Percentiles rank a stretch among this genome's conserved stretches.
Evolutionary conservation across 2,113 vertebrate species (phyloP).

Genomic region (Sylvietta virens): DNA sequence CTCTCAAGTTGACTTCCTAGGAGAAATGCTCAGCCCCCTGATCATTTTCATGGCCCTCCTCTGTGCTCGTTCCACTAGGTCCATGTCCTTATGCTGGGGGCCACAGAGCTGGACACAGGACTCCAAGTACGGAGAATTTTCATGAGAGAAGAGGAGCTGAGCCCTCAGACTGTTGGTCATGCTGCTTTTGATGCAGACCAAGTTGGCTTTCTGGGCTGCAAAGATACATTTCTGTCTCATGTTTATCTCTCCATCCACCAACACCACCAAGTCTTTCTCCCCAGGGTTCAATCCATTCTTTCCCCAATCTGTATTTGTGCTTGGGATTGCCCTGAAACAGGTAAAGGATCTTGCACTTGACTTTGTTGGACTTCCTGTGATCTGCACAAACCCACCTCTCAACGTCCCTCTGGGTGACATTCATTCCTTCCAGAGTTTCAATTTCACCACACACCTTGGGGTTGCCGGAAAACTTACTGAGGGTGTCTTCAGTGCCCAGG

Average conservation of each 20-base stretch:
- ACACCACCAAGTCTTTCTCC: neutral
- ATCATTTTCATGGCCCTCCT: neutral
- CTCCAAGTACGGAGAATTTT: neutral
- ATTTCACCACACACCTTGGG: neutral
- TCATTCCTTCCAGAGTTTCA: neutral
- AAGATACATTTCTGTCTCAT: neutral
- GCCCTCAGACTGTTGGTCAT: neutral
- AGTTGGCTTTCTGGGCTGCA: neutral
- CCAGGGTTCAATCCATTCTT: neutral
- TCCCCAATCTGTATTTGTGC: no score
- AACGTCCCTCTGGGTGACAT: neutral
- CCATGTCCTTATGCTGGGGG: neutral
- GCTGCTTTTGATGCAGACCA: neutral
- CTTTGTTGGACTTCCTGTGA: neutral
- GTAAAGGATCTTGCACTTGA: neutral
- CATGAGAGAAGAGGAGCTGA: neutral
- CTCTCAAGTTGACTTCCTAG: neutral
- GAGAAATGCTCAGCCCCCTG: neutral
- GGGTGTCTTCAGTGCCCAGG: neutral
- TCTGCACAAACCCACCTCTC: neutral
- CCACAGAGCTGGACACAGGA: neutral
- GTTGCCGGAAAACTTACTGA: neutral
- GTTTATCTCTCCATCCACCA: neutral
- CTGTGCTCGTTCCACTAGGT: fast-evolving
- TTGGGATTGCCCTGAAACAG: neutral